Base-by-base conservation (phyloP, 2,113 vertebrate species). In the Ailuropoda melanoleuca region DNA sequence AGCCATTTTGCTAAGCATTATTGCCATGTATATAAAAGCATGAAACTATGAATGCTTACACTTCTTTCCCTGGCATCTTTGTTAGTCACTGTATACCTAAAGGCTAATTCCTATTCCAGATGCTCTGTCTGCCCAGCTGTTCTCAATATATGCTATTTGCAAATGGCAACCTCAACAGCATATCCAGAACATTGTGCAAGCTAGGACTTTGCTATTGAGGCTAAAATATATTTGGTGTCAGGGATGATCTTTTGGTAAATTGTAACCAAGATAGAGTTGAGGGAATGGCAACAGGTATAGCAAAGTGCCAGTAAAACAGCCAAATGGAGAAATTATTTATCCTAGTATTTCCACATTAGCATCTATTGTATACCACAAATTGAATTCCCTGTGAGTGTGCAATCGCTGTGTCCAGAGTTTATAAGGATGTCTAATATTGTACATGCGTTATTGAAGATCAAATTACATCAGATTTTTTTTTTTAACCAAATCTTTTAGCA, bases 71-170 rank as follows among this genome's bases (percentile, higher is more conserved):
- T 91, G 74, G 37, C n/a, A 1, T 91, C 96, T 72, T 88, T 43
- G 87, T 97, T 96, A 90, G 31, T 72, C 92, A 93, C 81, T 82
- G 23, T 39, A 88, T 94, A 89, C 81, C 81, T 94, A 78, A 94
- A 89, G 96, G 48, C 55, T 23, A 92, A 93, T 96, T 97, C 93
- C 80, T 89, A 4, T 68, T 84, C 43, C 97, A 97, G 93, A 97
- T 96, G 66, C 72, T 97, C 48, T 77, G 39, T 95, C 85, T 89
- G 60, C 37, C 93, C 95, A 96, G 91, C 37, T 98, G 96, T 97
- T 97, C 31, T 29, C 9, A 94, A 39, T 97, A 70, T 74, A 55
- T 75, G 46, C 60, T 93, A 1, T 91, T 93, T 94, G 81, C 58
- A 96, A 96, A 84, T 91, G 91, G 68, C 70, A 92, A 87, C 46